Percentiles rank a stretch among this genome's conserved stretches.
These are phyloP conservation scores for Leucosticte australis DNA, from an alignment of 2,113 vertebrate genomes.

Conservation along the genomic window DNA sequence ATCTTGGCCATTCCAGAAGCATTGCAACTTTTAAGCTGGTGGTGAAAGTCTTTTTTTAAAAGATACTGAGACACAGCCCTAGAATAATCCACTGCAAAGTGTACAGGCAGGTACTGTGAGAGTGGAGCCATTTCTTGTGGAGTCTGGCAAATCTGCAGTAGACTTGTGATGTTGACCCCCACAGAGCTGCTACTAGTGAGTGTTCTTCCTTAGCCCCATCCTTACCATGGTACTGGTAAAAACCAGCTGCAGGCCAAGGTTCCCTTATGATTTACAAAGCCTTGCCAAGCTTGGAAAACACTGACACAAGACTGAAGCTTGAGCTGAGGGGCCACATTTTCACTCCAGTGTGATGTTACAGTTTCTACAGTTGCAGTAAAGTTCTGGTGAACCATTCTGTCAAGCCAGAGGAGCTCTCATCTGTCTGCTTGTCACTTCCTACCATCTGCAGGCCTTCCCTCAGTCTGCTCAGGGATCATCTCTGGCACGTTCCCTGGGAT, in stretches of 20 bases:
- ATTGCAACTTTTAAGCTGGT: not conserved
- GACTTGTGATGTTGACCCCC: not conserved
- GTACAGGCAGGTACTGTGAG: not conserved
- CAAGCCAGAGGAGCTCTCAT: not conserved
- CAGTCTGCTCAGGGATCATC: not conserved
- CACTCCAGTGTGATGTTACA: not conserved
- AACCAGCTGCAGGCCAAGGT: not conserved
- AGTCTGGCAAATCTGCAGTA: not conserved
- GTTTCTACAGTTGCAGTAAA: not conserved
- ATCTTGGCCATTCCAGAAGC: not conserved
- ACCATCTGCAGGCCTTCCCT: not conserved
- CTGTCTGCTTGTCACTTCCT: not conserved
- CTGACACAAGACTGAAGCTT: not conserved
- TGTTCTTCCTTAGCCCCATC: not conserved
- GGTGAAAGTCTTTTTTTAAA: not conserved
- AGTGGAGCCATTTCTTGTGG: not conserved
- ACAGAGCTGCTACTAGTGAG: rapidly evolving
- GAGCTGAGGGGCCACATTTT: not conserved
- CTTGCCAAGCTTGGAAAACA: not conserved
- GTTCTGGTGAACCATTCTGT: not conserved
- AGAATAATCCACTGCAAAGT: not conserved
- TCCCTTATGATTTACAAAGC: rapidly evolving
- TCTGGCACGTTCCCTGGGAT: not conserved
- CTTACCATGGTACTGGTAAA: not conserved
- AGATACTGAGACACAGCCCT: not conserved